These are phyloP conservation scores for Murina feae DNA, from an alignment of 2,113 vertebrate genomes.

Conservation along the genomic window DNA sequence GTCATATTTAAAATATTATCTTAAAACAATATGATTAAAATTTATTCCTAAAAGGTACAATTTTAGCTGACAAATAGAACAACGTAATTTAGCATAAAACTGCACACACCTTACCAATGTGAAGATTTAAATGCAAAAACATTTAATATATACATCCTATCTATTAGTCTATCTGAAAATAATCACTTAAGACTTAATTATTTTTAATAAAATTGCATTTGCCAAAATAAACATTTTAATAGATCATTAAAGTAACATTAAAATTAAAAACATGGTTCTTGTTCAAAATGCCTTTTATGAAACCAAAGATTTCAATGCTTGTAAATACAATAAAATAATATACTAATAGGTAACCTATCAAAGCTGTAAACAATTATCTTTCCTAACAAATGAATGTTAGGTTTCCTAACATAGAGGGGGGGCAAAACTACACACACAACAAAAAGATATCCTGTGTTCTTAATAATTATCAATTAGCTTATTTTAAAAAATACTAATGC, in stretches of 20 bases:
- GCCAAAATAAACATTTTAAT: slow-evolving; percentile 1
- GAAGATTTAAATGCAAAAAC: background rate
- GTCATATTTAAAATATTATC: slow-evolving; percentile 22
- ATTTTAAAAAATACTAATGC: background rate
- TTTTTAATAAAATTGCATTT: background rate
- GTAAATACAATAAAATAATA: background rate
- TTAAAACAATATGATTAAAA: slow-evolving; percentile 5
- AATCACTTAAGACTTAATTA: background rate
- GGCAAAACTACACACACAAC: background rate
- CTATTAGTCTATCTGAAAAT: background rate
- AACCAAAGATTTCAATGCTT: slow-evolving; percentile 11
- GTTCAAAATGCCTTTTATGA: background rate
- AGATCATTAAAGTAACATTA: slow-evolving; percentile 8
- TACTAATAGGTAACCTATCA: background rate
- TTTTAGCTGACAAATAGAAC: background rate
- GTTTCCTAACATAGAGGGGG: background rate
- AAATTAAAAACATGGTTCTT: background rate
- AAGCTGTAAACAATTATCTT: background rate
- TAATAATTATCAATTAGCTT: background rate
- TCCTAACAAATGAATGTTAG: background rate
- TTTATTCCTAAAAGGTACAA: background rate
- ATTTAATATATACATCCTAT: background rate
- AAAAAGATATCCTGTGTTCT: background rate
- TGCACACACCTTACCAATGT: background rate
- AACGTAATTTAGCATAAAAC: background rate